phyloP scores from a whole-genome alignment of 2,888 invertebrate genomes.

The Pilophorus perplexus region DNA sequence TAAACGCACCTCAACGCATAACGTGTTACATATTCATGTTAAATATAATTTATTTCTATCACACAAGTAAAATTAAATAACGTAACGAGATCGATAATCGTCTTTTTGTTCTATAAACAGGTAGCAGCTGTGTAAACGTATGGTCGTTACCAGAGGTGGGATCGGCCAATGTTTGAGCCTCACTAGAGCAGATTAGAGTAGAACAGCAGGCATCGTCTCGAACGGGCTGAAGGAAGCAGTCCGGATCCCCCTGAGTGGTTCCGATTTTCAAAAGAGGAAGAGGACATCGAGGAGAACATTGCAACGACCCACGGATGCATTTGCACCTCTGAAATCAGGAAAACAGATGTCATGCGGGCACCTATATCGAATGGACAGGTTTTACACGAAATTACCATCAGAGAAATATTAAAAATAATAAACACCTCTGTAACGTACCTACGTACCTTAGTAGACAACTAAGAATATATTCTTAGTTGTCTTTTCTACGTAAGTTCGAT shows the following conservation, averaged over 20 bases:
- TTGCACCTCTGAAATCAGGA: conserved; percentile 58
- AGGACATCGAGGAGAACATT: conserved; percentile 71
- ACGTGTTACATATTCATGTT: no score
- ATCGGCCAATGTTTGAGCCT: not conserved
- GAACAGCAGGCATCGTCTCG: conserved; percentile 72
- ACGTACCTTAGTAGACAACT: not conserved
- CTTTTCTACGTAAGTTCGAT: no score
- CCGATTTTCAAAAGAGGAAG: conserved; percentile 63
- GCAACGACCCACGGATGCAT: conserved; percentile 65
- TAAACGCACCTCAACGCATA: no score
- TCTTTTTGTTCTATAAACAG: no score
- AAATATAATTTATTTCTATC: no score
- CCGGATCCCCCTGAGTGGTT: conserved; percentile 62
- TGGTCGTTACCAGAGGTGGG: not conserved
- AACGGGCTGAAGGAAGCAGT: conserved; percentile 68
- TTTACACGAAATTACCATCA: no score
- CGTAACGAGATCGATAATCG: no score
- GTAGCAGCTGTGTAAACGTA: no score
- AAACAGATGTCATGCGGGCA: no score
- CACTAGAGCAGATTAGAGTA: conserved; percentile 60
- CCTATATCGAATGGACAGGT: no score
- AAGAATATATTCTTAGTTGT: no score
- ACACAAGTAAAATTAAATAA: no score
- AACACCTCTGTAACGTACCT: not conserved
- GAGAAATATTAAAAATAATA: not conserved